These are phyloP conservation scores for Formica exsecta DNA, from an alignment of 1,140 invertebrate genomes.

Conservation along the genomic window DNA sequence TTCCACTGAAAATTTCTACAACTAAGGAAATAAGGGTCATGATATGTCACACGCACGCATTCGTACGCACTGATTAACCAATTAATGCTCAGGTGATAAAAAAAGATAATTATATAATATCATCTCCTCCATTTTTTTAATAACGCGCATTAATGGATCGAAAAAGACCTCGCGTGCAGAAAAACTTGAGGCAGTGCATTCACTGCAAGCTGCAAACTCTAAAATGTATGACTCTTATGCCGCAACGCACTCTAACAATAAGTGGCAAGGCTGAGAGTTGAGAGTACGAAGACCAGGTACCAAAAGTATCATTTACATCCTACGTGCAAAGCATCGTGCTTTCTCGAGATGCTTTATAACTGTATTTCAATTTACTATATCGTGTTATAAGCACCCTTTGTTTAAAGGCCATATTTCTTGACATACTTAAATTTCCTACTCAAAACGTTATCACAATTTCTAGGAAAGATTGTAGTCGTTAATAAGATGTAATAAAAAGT, in stretches of 20 bases:
- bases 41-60: constrained; percentile 32
- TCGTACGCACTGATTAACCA: not conserved
- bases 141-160: constrained; percentile 22
- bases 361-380: constrained; percentile 1
- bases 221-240: constrained; percentile 54
- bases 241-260: constrained; percentile 15
- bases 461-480: not conserved
- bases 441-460: constrained; percentile 27
- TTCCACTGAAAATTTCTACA: constrained; percentile 19
- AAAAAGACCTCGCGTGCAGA: constrained; percentile 22
- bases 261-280: constrained; percentile 32
- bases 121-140: constrained; percentile 8
- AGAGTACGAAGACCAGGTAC: constrained; percentile 75
- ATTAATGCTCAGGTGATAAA: constrained; percentile 21
- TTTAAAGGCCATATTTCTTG: constrained; percentile 43
- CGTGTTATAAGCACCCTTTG: constrained; percentile 3
- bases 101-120: constrained; percentile 1
- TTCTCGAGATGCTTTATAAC: not conserved
- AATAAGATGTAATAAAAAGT: not conserved
- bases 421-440: constrained; percentile 7
- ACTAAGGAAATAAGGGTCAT: constrained; percentile 44
- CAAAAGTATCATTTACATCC: constrained; percentile 69
- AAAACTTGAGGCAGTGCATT: constrained; percentile 28
- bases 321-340: not conserved
- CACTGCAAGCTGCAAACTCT: constrained; percentile 58